Evolutionary conservation across 2,888 invertebrate genomes (phyloP).

Genomic region (Drosophila leonis): DNA sequence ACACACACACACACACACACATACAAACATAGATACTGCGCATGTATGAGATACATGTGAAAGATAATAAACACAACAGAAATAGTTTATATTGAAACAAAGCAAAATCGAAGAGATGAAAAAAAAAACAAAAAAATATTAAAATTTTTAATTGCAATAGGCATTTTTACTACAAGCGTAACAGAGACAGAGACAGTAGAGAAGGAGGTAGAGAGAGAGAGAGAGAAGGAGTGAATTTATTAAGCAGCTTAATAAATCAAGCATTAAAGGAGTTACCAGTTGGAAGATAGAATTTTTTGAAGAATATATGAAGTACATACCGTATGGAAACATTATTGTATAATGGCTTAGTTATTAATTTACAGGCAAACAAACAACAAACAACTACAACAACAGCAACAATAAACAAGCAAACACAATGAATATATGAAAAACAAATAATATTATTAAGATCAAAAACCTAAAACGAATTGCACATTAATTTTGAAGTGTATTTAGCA

Average conservation of each 20-base stretch:
- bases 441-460: slow-evolving; percentile 59
- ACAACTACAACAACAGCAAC: slow-evolving; percentile 32
- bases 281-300: slow-evolving; percentile 60
- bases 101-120: slow-evolving; percentile 27
- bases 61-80: slow-evolving; percentile 31
- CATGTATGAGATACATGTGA: slow-evolving; percentile 40
- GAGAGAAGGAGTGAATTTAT: slow-evolving; percentile 64
- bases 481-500: slow-evolving; percentile 77
- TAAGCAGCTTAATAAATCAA: slow-evolving; percentile 76
- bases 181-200: slow-evolving; percentile 29
- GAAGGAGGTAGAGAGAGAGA: slow-evolving; percentile 13
- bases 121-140: slow-evolving; percentile 25
- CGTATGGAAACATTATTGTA: slow-evolving; percentile 66
- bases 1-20: slow-evolving; percentile 31
- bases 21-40: slow-evolving; percentile 23
- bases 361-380: slow-evolving; percentile 51
- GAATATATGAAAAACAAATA: slow-evolving; percentile 38
- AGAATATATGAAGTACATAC: slow-evolving; percentile 70
- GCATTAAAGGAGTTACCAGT: slow-evolving; percentile 40
- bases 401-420: slow-evolving; percentile 43
- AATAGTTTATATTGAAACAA: slow-evolving; percentile 45
- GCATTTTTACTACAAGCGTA: slow-evolving; percentile 46
- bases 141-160: slow-evolving; percentile 65
- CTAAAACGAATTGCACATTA: slow-evolving; percentile 76
- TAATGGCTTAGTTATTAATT: slow-evolving; percentile 65